Base-by-base conservation (phyloP, 1,140 invertebrate species). In the Neocloeon triangulifer region DNA sequence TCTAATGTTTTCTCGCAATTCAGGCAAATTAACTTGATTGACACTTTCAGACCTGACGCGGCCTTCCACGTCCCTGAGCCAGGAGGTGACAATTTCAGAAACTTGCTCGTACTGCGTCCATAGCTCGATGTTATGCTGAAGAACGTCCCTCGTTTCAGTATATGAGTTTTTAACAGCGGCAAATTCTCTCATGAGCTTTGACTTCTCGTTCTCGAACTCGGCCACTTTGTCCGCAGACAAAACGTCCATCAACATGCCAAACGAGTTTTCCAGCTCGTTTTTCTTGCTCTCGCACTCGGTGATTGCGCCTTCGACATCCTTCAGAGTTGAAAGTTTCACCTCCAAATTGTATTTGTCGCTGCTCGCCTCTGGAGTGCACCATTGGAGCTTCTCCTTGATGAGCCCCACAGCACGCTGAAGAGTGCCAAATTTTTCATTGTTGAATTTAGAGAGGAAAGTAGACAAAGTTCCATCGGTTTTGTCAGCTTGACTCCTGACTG, bases 321-420 rank as follows among this genome's bases (percentile, higher is more conserved):
- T 48, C n/a, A 91, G 44, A 5, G 82, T 74, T 3, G 72, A 66
- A 44, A 79, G 62, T 56, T 94, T 94, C 0, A 84, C 73, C 58
- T 92, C 80, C n/a, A 92, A 57, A 49, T 84, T 89, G 46, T 86
- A 91, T 46, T 73, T 70, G 47, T 94, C 85, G 44, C 75, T 84
- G 18, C 69, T 69, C 5, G 73, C 64, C 49, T 92, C 85, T 1
- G 79, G 77, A 38, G 73, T 64, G 51, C 85, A 92, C 84, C 86
- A 94, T n/a, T 66, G 58, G 1, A 88, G 67, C 51, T 94, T 94
- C 46, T 94, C 88, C 38, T 73, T 73, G 29, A 75, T 68, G 2
- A 72, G 69, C 25, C 61, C 59, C 3, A 92, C 62, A 48, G 77
- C 71, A 39, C 81, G 65, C 43, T 81, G 72, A 14, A 86, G 60